Conservation (phyloP, 2,113 vertebrate species). For the Pteropus alecto region DNA sequence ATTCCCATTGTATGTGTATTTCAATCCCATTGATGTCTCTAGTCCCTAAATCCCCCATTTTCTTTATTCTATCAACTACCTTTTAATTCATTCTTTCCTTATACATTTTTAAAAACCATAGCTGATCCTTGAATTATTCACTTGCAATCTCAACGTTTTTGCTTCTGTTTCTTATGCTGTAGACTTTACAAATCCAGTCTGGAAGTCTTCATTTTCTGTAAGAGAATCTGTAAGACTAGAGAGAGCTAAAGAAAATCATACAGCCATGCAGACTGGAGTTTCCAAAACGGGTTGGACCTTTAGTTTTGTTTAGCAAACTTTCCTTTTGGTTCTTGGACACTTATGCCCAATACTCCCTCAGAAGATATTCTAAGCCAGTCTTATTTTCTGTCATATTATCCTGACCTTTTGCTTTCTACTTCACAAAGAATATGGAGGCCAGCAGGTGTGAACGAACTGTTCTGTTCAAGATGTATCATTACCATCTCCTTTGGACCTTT, state of each 20-base stretch:
- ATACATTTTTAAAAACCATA: neutral
- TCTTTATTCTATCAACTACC: neutral
- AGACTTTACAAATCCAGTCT: neutral
- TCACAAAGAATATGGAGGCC: neutral
- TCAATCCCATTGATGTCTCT: neutral
- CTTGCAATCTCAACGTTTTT: neutral
- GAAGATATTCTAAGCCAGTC: neutral
- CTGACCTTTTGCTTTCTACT: neutral
- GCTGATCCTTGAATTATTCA: neutral
- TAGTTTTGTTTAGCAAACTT: neutral
- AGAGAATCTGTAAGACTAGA: neutral
- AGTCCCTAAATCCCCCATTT: neutral
- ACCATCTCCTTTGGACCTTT: neutral
- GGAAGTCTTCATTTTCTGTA: neutral
- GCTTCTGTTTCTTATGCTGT: neutral
- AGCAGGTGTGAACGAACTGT: neutral
- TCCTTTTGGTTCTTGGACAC: neutral
- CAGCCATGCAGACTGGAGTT: neutral
- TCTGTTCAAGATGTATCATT: neutral
- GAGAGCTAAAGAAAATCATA: neutral
- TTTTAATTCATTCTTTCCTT: neutral
- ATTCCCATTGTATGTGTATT: neutral
- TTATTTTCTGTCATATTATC: neutral
- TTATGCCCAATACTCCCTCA: neutral
- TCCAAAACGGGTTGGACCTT: neutral